Percentiles rank a stretch among this genome's conserved stretches.
Conservation (phyloP, 92 coral and sea anemone genomes). For the Siderastrea siderea region DNA sequence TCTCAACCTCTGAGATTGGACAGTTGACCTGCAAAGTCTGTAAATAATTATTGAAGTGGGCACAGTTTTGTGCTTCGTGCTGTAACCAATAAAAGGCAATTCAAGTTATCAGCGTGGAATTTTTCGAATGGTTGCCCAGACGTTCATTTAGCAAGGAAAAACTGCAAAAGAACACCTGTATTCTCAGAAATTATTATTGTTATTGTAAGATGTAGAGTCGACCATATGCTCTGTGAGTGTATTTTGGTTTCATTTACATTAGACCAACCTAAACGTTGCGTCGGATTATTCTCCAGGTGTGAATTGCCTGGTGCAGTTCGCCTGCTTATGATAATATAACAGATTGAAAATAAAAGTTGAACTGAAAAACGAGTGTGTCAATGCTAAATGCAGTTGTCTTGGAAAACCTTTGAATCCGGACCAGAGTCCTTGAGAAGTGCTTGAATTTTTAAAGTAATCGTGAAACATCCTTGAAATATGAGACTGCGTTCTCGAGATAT, state of each 20-base stretch:
- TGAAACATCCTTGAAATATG: too few species aligned
- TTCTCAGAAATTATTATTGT: not conserved
- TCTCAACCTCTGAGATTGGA: too few species aligned
- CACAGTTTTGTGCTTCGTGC: too few species aligned
- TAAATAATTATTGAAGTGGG: too few species aligned
- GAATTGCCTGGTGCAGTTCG: conserved; percentile 71
- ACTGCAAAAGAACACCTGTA: not conserved
- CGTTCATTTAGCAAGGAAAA: not conserved
- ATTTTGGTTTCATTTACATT: not conserved
- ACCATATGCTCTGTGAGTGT: conserved; percentile 47
- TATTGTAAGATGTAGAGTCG: not conserved
- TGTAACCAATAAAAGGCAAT: too few species aligned
- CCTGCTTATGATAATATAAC: conserved; percentile 7
- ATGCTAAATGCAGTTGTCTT: too few species aligned
- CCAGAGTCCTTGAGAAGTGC: too few species aligned
- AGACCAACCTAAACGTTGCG: not conserved
- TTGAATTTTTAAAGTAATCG: too few species aligned
- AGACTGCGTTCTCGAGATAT: too few species aligned
- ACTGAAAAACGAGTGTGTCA: not conserved
- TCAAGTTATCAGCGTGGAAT: not conserved
- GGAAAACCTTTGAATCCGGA: too few species aligned
- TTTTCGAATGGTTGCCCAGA: conserved; percentile 1
- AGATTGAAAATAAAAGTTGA: conserved; percentile 31
- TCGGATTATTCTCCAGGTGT: conserved; percentile 15
- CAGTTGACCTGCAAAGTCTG: too few species aligned